Evolutionary conservation across 2,113 vertebrate genomes (phyloP).

Genomic region (Stegastes partitus): DNA sequence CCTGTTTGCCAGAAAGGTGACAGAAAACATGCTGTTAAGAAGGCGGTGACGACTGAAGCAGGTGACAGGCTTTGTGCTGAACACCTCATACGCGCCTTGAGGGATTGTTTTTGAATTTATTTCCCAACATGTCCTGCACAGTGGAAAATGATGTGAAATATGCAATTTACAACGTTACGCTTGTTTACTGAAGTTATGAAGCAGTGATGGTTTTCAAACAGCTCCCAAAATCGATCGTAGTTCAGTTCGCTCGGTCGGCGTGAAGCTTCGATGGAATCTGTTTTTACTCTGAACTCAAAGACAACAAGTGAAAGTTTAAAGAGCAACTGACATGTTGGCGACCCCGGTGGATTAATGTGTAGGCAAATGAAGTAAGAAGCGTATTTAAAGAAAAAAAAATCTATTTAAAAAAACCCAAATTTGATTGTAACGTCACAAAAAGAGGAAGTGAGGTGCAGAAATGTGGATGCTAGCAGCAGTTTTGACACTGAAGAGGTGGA

Average conservation of each 20-base stretch:
- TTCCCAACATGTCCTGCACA: conserved; percentile 42
- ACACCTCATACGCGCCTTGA: conserved; percentile 1
- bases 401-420: too few species aligned
- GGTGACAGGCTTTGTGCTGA: conserved; percentile 47
- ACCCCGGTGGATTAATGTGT: too few species aligned
- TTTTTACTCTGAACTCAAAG: conserved; percentile 17
- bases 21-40: conserved; percentile 39
- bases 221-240: conserved; percentile 44
- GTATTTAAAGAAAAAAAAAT: too few species aligned
- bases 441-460: too few species aligned
- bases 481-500: too few species aligned
- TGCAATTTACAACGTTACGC: conserved; percentile 31
- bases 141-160: conserved; percentile 48
- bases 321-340: too few species aligned
- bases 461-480: too few species aligned
- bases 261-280: neutral
- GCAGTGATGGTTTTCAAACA: conserved; percentile 27
- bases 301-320: neutral
- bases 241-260: conserved; percentile 9
- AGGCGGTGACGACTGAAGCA: conserved; percentile 28
- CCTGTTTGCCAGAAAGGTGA: conserved; percentile 40
- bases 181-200: conserved; percentile 56
- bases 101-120: conserved; percentile 58
- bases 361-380: too few species aligned
- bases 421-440: too few species aligned